Percentiles rank a stretch among this genome's conserved stretches.
phyloP scores from a whole-genome alignment of 2,888 invertebrate genomes.

The Chesias legatella region DNA sequence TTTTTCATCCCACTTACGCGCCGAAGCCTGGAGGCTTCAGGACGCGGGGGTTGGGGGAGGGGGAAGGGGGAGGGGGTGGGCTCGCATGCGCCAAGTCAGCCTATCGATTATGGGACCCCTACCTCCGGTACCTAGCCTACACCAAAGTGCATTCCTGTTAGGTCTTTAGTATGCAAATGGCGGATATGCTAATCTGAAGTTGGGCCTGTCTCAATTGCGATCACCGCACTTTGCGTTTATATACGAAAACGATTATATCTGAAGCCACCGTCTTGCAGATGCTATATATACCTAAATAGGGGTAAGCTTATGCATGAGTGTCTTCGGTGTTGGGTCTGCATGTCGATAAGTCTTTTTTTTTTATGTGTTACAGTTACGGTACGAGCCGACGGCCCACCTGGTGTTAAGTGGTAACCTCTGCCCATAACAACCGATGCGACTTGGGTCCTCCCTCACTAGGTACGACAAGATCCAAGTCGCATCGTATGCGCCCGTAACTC shows the following conservation, averaged over 20 bases:
- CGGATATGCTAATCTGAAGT: constrained; percentile 15
- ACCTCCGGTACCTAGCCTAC: constrained; percentile 17
- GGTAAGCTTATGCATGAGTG: constrained; percentile 21
- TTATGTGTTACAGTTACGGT: too few species aligned
- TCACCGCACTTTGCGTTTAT: background rate
- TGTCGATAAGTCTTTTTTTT: constrained; percentile 1
- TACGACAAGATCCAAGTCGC: too few species aligned
- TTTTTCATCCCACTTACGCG: constrained; percentile 22
- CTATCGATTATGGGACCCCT: constrained; percentile 27
- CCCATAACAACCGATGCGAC: too few species aligned
- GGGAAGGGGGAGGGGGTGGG: constrained; percentile 3
- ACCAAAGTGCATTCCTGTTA: constrained; percentile 21
- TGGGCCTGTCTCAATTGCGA: constrained; percentile 1
- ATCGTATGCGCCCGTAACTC: too few species aligned
- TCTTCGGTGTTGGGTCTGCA: constrained; percentile 15
- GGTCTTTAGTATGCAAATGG: constrained; percentile 24
- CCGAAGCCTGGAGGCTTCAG: constrained; percentile 20
- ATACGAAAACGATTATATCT: constrained; percentile 1
- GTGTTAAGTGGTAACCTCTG: too few species aligned
- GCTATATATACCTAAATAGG: constrained; percentile 9
- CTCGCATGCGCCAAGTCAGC: constrained; percentile 29
- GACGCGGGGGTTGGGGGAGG: constrained; percentile 8
- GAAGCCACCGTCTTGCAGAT: constrained; percentile 12
- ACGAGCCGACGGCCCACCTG: too few species aligned
- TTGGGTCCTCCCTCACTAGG: too few species aligned